phyloP scores from a whole-genome alignment of 2,888 invertebrate genomes.

The Drosophila rellima region DNA sequence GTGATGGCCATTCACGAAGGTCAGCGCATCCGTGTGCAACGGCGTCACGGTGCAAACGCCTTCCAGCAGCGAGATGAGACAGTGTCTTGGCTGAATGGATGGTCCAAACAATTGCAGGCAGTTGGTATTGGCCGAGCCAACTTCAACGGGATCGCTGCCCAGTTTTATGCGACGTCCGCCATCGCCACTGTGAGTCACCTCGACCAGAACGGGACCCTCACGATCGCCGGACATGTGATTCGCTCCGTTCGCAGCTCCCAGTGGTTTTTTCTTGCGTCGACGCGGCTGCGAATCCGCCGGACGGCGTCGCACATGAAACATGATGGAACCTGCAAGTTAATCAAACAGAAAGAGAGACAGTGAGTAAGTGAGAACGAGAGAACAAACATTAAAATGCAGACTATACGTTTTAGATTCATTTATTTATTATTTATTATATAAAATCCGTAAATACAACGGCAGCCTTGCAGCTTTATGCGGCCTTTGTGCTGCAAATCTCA shows the following conservation, averaged over 20 bases:
- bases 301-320: slow-evolving; percentile 97
- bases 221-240: slow-evolving; percentile 87
- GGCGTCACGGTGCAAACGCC: slow-evolving; percentile 98
- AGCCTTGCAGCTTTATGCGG: slow-evolving; percentile 18
- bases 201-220: slow-evolving; percentile 89
- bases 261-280: slow-evolving; percentile 93
- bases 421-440: slow-evolving; percentile 3
- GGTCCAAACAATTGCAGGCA: slow-evolving; percentile 94
- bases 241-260: slow-evolving; percentile 86
- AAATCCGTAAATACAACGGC: slow-evolving; percentile 18
- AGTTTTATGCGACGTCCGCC: slow-evolving; percentile 89
- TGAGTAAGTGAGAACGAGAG: not conserved
- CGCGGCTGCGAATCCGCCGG: slow-evolving; percentile 96
- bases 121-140: slow-evolving; percentile 92
- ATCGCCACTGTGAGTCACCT: slow-evolving; percentile 87
- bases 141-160: slow-evolving; percentile 89
- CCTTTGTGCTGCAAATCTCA: slow-evolving; percentile 47
- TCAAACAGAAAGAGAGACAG: not conserved
- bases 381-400: not conserved
- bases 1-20: slow-evolving; percentile 96
- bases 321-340: slow-evolving; percentile 92
- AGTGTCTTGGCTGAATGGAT: slow-evolving; percentile 97
- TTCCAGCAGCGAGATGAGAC: slow-evolving; percentile 96
- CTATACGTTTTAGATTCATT: slow-evolving; percentile 45
- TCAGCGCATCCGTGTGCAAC: slow-evolving; percentile 96